These are phyloP conservation scores for Ondatra zibethicus DNA, from an alignment of 2,113 vertebrate species.

Conservation along the genomic window DNA sequence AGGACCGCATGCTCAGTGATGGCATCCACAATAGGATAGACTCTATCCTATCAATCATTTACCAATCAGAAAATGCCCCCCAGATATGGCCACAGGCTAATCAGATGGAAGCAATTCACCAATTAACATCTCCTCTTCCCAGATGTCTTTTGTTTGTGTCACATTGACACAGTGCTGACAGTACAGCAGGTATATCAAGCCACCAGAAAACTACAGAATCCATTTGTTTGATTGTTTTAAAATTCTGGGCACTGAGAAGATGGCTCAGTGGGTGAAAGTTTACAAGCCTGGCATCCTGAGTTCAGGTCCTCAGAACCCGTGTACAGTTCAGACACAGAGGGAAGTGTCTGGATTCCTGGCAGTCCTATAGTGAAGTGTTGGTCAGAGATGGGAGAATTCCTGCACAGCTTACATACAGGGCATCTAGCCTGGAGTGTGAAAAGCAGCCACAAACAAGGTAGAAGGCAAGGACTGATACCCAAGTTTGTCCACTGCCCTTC, in stretches of 20 bases:
- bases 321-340: neutral
- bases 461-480: neutral
- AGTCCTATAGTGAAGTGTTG: neutral
- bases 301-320: neutral
- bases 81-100: neutral
- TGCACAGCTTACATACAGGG: neutral
- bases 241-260: neutral
- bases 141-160: neutral
- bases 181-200: neutral
- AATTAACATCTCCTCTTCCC: neutral
- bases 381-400: neutral
- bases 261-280: neutral
- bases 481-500: neutral
- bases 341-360: neutral
- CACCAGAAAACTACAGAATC: neutral
- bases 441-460: no score
- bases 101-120: no score
- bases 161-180: neutral
- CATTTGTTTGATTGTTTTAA: neutral
- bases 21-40: neutral
- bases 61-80: neutral
- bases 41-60: no score
- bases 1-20: neutral
- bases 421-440: neutral
- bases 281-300: neutral